Evolutionary conservation across 2,797 vertebrate species (phyloP), one percentile per base, ranked within the genome.

Genomic region (Meda fulgida): DNA sequence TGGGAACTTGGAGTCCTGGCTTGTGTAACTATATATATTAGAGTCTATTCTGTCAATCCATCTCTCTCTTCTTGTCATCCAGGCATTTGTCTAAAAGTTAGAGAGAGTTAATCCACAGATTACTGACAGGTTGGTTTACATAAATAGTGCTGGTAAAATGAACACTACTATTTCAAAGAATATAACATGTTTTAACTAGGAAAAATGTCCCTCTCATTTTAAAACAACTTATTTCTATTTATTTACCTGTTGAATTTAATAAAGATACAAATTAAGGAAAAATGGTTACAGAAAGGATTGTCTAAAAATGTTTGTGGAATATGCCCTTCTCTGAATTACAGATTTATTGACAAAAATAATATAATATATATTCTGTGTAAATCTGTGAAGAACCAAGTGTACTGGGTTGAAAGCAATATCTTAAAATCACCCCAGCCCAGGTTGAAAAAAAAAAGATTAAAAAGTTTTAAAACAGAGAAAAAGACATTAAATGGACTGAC

Each of bases 401-500:
- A 40, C 38, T 31, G 23, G 16, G 11, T 48, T 51, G 8, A 66
- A 66, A 53, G 31, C 43, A 81, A 43, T 84, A 26, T 89, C 84
- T 79, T 21, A 76, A 88, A 46, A 85, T 84, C 86, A 90, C 88
- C 91, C 84, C 89, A 90, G 91, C 92, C 91, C 91, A 92, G 90
- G 85, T 89, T 90, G 88, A 87, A 89, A 89, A 70, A n/a, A 31
- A 88, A 19, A 82, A 85, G 79, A 51, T 76, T 36, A 76, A 53
- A 53, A 75, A 75, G 48, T 23, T 6, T 53, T 8, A 87, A 79
- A 85, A 55, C 29, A 34, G n/a, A 66, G 79, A 92, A 51, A 60
- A 70, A 86, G 43, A 90, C 91, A 92, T 89, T 88, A 77, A 89
- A 88, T 89, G 89, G 92, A 89, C 87, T 90, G 90, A 92, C 90